Evolutionary conservation across 2,797 vertebrate species (phyloP).

Genomic region (Gallirallus australis): DNA sequence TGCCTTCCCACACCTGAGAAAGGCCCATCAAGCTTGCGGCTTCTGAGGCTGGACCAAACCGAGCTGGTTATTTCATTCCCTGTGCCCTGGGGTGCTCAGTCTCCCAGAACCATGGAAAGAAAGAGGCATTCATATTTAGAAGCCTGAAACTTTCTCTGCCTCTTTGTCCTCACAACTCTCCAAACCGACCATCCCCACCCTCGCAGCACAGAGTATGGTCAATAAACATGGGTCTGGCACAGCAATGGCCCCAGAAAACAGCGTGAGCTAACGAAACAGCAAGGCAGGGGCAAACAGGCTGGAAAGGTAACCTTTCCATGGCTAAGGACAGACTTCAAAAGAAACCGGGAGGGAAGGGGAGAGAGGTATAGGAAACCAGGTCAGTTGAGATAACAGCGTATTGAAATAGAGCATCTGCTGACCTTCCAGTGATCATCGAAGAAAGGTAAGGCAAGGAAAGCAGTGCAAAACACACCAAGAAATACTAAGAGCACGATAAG

Average conservation of each 20-base stretch:
- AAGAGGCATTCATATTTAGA: background rate
- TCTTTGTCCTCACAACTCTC: background rate
- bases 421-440: accelerated
- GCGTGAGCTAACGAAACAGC: background rate
- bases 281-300: background rate
- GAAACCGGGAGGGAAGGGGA: background rate
- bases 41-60: background rate
- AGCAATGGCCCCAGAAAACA: background rate
- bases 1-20: background rate
- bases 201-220: background rate
- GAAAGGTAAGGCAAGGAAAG: background rate
- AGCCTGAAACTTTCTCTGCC: background rate
- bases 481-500: accelerated
- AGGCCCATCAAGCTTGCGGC: background rate
- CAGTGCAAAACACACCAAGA: background rate
- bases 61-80: background rate
- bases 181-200: background rate
- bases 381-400: background rate
- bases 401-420: background rate
- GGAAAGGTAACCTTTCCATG: background rate
- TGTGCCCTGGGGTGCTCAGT: background rate
- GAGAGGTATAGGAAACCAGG: background rate
- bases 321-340: background rate
- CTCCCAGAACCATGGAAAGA: background rate
- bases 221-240: background rate